phyloP scores from a whole-genome alignment of 2,113 vertebrate genomes.

The Pteruthius melanotis region DNA sequence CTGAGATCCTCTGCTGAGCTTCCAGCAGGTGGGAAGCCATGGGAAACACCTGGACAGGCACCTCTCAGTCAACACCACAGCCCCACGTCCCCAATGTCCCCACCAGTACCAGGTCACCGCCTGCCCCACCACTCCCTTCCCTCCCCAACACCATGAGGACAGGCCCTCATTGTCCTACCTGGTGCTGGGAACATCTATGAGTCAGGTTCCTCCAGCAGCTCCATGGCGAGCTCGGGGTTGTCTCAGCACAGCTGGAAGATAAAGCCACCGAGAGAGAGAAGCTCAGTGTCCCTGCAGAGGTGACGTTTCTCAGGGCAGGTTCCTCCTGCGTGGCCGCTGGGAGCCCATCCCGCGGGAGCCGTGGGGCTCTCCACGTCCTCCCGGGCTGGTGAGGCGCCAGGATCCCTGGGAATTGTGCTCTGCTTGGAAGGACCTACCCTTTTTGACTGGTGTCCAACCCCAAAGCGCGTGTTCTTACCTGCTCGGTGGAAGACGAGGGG shows the following conservation, averaged over 20 bases:
- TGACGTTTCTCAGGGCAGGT: not conserved
- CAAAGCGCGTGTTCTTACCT: constrained; percentile 61
- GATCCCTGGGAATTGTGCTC: constrained; percentile 62
- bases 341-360: not conserved
- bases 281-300: not conserved
- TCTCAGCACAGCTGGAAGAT: constrained; percentile 40
- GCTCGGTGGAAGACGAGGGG: not conserved
- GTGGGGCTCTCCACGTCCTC: constrained; percentile 27
- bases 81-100: not conserved
- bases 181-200: constrained; percentile 22
- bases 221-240: not conserved
- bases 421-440: constrained; percentile 52
- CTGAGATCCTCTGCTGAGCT: not conserved
- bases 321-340: not conserved
- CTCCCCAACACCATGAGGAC: not conserved
- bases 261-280: constrained; percentile 8
- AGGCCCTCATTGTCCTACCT: constrained; percentile 34
- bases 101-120: not conserved
- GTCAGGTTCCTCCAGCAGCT: constrained; percentile 31
- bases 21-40: not conserved
- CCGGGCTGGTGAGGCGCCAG: constrained; percentile 19
- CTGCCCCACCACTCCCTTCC: not conserved
- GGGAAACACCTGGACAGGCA: not conserved
- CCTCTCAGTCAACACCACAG: not conserved
- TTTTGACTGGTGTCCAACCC: constrained; percentile 61